Conservation (phyloP, 1,140 invertebrate species). For the Polypedilum pembai region DNA sequence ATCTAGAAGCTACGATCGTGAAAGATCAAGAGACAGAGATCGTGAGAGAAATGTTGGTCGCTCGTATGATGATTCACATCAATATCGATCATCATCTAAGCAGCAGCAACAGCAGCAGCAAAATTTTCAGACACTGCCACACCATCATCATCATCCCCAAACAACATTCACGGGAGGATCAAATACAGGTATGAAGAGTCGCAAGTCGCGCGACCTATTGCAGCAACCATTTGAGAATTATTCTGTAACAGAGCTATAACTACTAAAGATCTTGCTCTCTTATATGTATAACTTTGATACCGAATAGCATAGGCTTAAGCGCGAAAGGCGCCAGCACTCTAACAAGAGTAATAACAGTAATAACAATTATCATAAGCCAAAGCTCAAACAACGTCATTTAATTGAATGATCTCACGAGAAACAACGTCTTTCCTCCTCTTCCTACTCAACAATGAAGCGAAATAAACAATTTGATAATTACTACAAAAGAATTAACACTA, state of each 20-base stretch:
- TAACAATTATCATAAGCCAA: background rate
- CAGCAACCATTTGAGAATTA: constrained; percentile 24
- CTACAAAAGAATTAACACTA: background rate
- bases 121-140: constrained; percentile 32
- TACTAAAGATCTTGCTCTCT: constrained; percentile 1
- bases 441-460: background rate
- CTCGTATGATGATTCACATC: constrained; percentile 37
- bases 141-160: constrained; percentile 24
- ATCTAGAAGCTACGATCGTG: constrained; percentile 30
- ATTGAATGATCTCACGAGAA: background rate
- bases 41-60: background rate
- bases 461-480: no score
- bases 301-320: background rate
- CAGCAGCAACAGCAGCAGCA: constrained; percentile 37
- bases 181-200: constrained; percentile 9
- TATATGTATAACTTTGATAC: constrained; percentile 22
- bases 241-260: constrained; percentile 17
- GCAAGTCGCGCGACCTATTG: background rate
- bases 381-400: background rate
- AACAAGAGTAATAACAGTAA: background rate
- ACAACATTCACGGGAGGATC: background rate
- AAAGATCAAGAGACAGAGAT: constrained; percentile 31
- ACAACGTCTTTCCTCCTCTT: background rate
- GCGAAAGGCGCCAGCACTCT: background rate
- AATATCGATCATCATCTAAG: constrained; percentile 31